Percentiles rank a stretch among this genome's conserved stretches.
Conservation (phyloP, 2,888 invertebrate species). For the Palloptera scutellata region DNA sequence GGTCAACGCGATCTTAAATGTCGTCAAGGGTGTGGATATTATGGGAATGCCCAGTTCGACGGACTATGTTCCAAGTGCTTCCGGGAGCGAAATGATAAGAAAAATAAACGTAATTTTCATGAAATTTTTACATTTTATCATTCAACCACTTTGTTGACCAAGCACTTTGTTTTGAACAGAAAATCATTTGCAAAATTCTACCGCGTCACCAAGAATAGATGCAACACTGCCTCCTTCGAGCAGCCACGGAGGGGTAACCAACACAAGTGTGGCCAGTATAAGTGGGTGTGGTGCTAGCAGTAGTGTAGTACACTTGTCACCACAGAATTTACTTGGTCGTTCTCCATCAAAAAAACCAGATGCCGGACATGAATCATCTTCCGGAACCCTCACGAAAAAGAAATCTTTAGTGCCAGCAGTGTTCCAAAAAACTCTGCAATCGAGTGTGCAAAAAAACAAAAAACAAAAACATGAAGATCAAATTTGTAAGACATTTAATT, state of each 20-base stretch:
- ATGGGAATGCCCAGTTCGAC: slow-evolving; percentile 97
- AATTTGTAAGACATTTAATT: slow-evolving; percentile 11
- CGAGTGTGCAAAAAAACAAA: slow-evolving; percentile 18
- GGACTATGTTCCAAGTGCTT: slow-evolving; percentile 98
- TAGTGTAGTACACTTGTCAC: slow-evolving; percentile 46
- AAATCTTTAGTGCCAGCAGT: slow-evolving; percentile 58
- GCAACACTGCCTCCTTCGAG: slow-evolving; percentile 25
- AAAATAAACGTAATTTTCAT: slow-evolving; percentile 64
- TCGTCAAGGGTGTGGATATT: slow-evolving; percentile 94
- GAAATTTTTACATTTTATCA: slow-evolving; percentile 31
- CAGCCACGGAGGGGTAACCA: neutral
- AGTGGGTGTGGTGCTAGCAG: slow-evolving; percentile 23
- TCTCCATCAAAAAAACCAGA: slow-evolving; percentile 36
- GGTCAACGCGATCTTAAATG: slow-evolving; percentile 89
- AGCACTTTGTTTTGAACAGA: neutral
- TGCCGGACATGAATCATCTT: slow-evolving; percentile 19
- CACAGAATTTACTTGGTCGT: slow-evolving; percentile 45
- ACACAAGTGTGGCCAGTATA: slow-evolving; percentile 30
- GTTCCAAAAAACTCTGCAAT: slow-evolving; percentile 56
- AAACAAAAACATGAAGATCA: slow-evolving; percentile 23
- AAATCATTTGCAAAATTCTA: slow-evolving; percentile 22
- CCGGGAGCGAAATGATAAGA: slow-evolving; percentile 76
- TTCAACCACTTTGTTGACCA: neutral
- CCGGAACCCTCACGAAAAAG: slow-evolving; percentile 50
- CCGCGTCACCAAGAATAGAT: slow-evolving; percentile 38